Conservation (phyloP, 2,888 invertebrate genomes). For the Epistrophe grossulariae region DNA sequence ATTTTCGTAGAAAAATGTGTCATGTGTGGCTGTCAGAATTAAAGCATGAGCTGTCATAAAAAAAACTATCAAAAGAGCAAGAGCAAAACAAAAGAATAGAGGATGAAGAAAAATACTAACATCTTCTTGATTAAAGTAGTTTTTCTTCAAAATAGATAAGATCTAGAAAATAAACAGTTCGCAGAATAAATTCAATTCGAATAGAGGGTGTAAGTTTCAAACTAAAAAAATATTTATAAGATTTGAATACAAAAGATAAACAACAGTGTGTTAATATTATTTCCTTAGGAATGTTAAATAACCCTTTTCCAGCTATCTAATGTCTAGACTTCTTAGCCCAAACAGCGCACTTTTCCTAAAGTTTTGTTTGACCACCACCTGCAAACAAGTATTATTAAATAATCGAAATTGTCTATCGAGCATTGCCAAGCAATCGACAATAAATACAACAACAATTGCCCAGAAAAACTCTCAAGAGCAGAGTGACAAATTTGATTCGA, state of each 20-base stretch:
- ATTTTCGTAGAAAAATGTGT: too few species aligned
- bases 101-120: neutral
- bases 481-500: neutral
- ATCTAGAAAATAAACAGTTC: neutral
- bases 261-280: neutral
- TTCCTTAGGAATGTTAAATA: constrained; percentile 12
- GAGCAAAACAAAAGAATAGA: constrained; percentile 17
- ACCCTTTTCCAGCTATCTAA: constrained; percentile 42
- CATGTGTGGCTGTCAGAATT: neutral
- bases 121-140: constrained; percentile 23
- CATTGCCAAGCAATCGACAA: constrained; percentile 15
- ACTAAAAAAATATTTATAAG: neutral
- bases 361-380: constrained; percentile 9
- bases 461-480: neutral
- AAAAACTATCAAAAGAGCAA: neutral
- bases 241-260: neutral
- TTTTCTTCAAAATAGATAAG: constrained; percentile 17
- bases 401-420: constrained; percentile 8
- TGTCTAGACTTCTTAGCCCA: constrained; percentile 37
- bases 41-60: constrained; percentile 4
- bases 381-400: constrained; percentile 17
- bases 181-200: neutral
- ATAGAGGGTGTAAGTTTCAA: constrained; percentile 5
- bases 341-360: constrained; percentile 29
- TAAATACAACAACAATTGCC: neutral